phyloP scores from a whole-genome alignment of 2,888 invertebrate species.

The Agrochola lota region DNA sequence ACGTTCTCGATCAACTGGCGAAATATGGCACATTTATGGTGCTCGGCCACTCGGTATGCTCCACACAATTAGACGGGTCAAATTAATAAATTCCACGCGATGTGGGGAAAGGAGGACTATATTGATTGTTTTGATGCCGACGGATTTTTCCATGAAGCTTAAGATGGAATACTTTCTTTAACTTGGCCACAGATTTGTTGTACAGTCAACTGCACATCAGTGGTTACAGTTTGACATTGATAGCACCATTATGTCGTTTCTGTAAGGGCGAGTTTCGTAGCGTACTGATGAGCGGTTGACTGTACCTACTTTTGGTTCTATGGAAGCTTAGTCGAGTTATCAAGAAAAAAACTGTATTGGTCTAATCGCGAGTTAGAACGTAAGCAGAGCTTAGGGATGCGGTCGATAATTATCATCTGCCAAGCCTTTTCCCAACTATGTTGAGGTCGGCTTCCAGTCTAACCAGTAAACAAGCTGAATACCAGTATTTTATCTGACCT shows the following conservation, averaged over 20 bases:
- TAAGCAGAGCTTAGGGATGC: background rate
- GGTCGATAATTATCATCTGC: too few species aligned
- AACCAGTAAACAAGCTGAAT: too few species aligned
- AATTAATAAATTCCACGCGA: constrained; percentile 60
- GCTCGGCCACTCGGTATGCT: constrained; percentile 10
- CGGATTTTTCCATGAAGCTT: constrained; percentile 38
- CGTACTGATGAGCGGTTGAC: background rate
- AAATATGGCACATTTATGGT: constrained; percentile 41
- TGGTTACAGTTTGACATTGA: background rate
- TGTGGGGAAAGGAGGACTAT: constrained; percentile 40
- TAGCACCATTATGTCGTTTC: background rate
- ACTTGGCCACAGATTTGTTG: background rate
- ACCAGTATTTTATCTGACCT: too few species aligned
- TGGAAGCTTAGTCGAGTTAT: background rate
- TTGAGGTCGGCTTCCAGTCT: too few species aligned
- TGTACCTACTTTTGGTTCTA: background rate
- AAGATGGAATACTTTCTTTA: background rate
- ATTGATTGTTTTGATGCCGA: constrained; percentile 28
- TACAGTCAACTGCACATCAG: too few species aligned
- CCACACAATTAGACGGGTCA: constrained; percentile 64
- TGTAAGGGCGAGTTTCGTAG: background rate
- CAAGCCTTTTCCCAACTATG: too few species aligned
- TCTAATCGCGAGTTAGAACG: background rate
- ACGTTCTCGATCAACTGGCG: constrained; percentile 48
- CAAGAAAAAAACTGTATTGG: background rate